Conservation (phyloP, 2,888 invertebrate genomes). For the Octonoba sinensis region DNA sequence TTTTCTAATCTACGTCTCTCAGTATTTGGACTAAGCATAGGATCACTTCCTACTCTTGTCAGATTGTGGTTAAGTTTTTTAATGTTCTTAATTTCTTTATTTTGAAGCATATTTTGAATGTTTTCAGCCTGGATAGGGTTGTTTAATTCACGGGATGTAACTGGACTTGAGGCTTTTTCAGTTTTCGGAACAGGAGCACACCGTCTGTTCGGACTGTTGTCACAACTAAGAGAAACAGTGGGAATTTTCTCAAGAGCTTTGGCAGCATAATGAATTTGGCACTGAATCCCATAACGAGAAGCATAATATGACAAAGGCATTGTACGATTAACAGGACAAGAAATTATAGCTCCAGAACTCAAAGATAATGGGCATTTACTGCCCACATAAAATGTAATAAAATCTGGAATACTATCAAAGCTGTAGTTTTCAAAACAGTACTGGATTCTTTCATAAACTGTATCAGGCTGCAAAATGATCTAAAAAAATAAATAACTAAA, state of each 20-base stretch:
- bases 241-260: constrained; percentile 53
- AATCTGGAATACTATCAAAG: constrained; percentile 91
- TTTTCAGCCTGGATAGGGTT: neutral
- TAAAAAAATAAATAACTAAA: constrained; percentile 69
- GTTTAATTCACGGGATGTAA: neutral
- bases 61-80: constrained; percentile 3
- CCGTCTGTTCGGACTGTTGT: neutral
- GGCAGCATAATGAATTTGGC: constrained; percentile 62
- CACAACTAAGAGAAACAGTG: constrained; percentile 3
- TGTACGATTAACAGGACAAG: constrained; percentile 85
- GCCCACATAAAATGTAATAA: constrained; percentile 92
- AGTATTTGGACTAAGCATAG: constrained; percentile 75
- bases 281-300: constrained; percentile 60
- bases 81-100: neutral
- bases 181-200: neutral
- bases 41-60: constrained; percentile 76
- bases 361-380: constrained; percentile 89
- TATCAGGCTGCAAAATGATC: constrained; percentile 83
- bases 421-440: constrained; percentile 95
- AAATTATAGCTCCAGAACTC: constrained; percentile 88
- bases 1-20: constrained; percentile 75
- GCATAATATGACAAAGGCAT: constrained; percentile 74
- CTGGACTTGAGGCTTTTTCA: neutral
- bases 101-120: neutral
- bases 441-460: constrained; percentile 90